A percentile compares a stretch with the other conserved stretches of the same genome.
Conservation (phyloP, 2,888 invertebrate species). For the Agonopterix alstromeriana region DNA sequence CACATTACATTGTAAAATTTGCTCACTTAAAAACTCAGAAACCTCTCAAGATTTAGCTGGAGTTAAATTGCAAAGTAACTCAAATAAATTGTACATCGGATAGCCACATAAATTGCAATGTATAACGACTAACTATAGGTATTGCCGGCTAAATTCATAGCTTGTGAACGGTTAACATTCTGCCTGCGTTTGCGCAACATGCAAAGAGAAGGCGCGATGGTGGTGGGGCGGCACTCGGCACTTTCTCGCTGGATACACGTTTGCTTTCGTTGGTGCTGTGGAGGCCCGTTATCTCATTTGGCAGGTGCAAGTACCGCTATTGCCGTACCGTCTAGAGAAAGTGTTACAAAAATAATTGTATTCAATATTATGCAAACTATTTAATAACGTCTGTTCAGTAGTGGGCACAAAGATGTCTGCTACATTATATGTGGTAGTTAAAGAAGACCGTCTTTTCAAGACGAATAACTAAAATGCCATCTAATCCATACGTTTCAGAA, state of each 20-base stretch:
- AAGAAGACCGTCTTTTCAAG: too few relatives aligned
- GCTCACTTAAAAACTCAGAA: not conserved
- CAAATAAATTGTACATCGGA: not conserved
- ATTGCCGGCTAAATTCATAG: conserved; percentile 2
- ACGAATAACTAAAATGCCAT: too few relatives aligned
- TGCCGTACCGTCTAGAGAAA: conserved; percentile 54
- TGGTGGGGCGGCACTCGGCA: conserved; percentile 35
- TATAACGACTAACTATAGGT: conserved; percentile 5
- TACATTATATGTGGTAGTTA: too few relatives aligned
- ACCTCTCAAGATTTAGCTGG: not conserved
- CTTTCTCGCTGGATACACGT: conserved; percentile 67
- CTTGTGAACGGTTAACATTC: conserved; percentile 8
- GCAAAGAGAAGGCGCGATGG: conserved; percentile 53
- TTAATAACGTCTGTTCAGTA: conserved; percentile 3
- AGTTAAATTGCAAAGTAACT: not conserved
- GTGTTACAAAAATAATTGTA: conserved; percentile 56
- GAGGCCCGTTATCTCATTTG: conserved; percentile 69
- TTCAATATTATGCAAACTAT: conserved; percentile 48
- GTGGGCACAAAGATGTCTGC: too few relatives aligned
- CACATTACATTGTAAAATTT: not conserved
- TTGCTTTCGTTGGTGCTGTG: conserved; percentile 67
- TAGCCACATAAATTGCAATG: conserved; percentile 1
- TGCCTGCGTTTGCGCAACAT: conserved; percentile 62
- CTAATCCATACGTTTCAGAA: too few relatives aligned
- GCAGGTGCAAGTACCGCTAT: conserved; percentile 60